Base-by-base conservation (phyloP, 1,140 invertebrate species). In the Neotoxoptera formosana region DNA sequence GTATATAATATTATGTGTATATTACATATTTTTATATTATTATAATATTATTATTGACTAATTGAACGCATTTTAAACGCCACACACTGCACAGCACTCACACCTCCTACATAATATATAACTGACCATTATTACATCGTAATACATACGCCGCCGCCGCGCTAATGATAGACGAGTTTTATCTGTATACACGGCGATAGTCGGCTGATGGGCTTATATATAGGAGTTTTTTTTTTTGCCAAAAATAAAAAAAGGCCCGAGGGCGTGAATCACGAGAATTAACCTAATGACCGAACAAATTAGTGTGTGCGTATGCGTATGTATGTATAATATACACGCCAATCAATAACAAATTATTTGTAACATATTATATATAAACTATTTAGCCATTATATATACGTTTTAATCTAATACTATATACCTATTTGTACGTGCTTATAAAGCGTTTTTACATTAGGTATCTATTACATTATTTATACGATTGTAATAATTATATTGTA, bases 241-340 rank as follows among this genome's bases (percentile, higher is more conserved):
- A 47, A 86, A 86, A 86, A 86, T 25, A 45, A 86, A 86, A 84
- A 84, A 41, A 25, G 14, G 23, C 41, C 84, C 23, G 9, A 45
- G 7, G 41, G 84, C 41, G 25, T 86, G 84, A n/a, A 86, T 47
- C 84, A 41, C 36, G 84, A 41, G 45, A 14, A 47, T 17, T 25
- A 86, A 86, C 41, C 84, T 86, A 86, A 86, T 86, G 84, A 86
- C 84, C 45, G 45, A 86, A 86, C 84, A 86, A 86, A 86, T 86
- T 86, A 86, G 84, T 45, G 8, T 83, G 23, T 41, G 23, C 23
- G 41, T 45, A 23, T 36, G 21, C 23, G 23, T 84, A 30, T 67
- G 7, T 25, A 45, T 84, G 41, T 41, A 84, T 41, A 41, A 84
- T 45, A 41, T 45, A 45, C 36, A 84, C n/a, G n/a, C 9, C 36